These are phyloP conservation scores for Mycetomoellerius zeteki DNA, from an alignment of 1,140 invertebrate genomes.

Conservation along the genomic window DNA sequence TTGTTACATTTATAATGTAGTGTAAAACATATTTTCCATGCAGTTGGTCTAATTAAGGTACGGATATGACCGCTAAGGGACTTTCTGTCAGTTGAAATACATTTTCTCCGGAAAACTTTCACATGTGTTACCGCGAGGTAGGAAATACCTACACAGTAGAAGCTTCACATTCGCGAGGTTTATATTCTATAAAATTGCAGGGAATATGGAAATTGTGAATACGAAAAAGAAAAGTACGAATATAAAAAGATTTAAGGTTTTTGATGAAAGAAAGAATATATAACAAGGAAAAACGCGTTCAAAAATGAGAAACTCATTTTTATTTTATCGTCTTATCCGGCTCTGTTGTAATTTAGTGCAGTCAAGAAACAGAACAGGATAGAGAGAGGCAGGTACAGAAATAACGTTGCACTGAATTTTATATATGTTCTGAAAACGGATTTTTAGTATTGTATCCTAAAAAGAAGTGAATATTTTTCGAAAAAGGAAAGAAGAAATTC, in stretches of 20 bases:
- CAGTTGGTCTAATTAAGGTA: conserved; percentile 29
- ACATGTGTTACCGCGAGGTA: neutral
- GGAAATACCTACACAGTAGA: neutral
- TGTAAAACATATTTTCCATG: conserved; percentile 9
- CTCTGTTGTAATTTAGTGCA: neutral
- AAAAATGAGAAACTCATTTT: conserved; percentile 14
- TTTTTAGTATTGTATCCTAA: neutral
- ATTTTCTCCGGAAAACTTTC: conserved; percentile 13
- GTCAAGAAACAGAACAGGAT: neutral
- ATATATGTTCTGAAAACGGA: neutral
- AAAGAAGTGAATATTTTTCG: neutral
- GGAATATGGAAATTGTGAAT: conserved; percentile 29
- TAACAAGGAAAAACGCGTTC: neutral
- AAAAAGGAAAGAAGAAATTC: neutral
- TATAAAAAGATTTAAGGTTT: neutral
- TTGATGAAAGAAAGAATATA: neutral
- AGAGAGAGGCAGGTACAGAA: conserved; percentile 8
- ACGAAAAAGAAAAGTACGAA: neutral
- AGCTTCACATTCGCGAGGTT: neutral
- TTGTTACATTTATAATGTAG: conserved; percentile 10
- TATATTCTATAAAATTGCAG: conserved; percentile 22
- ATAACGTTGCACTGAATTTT: neutral
- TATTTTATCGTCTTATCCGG: neutral
- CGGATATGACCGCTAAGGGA: neutral
- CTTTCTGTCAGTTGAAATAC: conserved; percentile 7